A percentile compares a stretch with the other conserved stretches of the same genome.
Conservation (phyloP, 2,113 vertebrate species). For the Callipepla californica region DNA sequence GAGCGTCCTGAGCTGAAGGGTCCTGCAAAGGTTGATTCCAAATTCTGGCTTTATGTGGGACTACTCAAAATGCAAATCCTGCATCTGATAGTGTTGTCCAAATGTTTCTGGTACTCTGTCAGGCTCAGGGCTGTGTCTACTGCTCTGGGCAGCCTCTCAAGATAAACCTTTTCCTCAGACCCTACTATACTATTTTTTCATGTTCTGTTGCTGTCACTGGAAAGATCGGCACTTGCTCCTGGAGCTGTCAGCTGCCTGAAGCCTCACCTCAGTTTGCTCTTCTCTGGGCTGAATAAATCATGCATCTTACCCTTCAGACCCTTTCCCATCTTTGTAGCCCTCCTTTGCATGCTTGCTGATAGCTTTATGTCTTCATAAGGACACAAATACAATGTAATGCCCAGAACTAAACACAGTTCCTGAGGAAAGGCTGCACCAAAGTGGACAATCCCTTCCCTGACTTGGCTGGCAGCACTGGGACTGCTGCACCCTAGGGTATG, state of each 20-base stretch:
- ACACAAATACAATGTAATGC: not conserved
- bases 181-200: too few relatives aligned
- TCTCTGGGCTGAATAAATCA: not conserved
- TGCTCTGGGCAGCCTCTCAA: not conserved
- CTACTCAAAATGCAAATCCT: not conserved
- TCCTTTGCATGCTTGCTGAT: not conserved
- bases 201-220: not conserved
- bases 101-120: not conserved
- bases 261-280: not conserved
- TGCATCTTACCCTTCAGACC: not conserved
- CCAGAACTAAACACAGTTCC: not conserved
- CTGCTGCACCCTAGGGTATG: not conserved
- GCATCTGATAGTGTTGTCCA: not conserved
- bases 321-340: not conserved
- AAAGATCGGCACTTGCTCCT: not conserved
- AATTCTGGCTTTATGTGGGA: not conserved
- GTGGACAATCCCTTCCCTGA: not conserved
- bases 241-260: not conserved
- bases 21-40: not conserved
- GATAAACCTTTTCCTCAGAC: too few relatives aligned
- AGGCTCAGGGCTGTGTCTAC: not conserved
- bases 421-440: not conserved
- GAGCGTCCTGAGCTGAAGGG: not conserved
- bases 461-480: not conserved
- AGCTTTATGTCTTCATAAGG: not conserved